A percentile compares a stretch with the other conserved stretches of the same genome.
Evolutionary conservation across 2,888 invertebrate genomes (phyloP).

Genomic region (Poecilobothrus nobilitatus): DNA sequence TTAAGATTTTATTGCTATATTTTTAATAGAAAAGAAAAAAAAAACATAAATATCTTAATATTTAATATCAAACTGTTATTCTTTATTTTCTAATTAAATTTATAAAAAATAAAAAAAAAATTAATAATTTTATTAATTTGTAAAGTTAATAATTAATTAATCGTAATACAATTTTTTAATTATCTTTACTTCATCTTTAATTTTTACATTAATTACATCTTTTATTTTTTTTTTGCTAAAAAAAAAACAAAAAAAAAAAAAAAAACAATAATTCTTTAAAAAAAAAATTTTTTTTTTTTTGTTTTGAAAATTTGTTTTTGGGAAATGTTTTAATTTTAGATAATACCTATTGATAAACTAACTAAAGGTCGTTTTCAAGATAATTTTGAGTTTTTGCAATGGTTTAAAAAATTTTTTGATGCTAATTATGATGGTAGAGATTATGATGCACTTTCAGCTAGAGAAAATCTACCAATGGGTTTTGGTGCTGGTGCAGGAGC

Average conservation of each 20-base stretch:
- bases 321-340: constrained; percentile 34
- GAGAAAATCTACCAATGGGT: constrained; percentile 80
- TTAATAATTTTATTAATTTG: too few relatives aligned
- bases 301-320: neutral
- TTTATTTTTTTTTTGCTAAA: neutral
- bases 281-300: neutral
- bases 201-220: neutral
- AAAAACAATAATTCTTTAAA: neutral
- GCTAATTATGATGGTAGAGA: constrained; percentile 94
- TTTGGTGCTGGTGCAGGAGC: constrained; percentile 49
- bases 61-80: neutral
- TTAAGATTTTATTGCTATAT: too few relatives aligned
- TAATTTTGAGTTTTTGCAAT: constrained; percentile 99
- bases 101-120: too few relatives aligned
- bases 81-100: neutral
- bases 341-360: constrained; percentile 52
- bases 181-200: neutral
- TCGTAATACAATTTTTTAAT: neutral
- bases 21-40: too few relatives aligned
- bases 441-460: constrained; percentile 81
- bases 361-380: constrained; percentile 98
- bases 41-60: neutral
- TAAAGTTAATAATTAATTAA: too few relatives aligned
- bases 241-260: neutral
- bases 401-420: constrained; percentile 99